Percentiles rank a stretch among this genome's conserved stretches.
Evolutionary conservation across 37 sponge, comb jelly and placozoan genomes (phyloP).

Genomic region (Theonella swinhoei): DNA sequence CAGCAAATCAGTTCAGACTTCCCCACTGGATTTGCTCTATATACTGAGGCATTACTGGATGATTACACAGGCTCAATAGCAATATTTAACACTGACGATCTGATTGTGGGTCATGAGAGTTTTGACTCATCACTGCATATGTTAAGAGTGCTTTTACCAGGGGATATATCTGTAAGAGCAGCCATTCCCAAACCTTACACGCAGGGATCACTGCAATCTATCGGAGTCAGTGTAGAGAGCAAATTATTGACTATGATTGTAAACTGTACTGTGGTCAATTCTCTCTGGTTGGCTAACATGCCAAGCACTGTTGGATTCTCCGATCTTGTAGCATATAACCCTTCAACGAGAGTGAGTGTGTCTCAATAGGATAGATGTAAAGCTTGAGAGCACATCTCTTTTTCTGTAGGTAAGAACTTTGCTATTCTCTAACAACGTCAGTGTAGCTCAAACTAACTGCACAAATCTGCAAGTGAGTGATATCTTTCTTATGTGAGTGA

Average conservation of each 20-base stretch:
- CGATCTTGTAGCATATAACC: neutral
- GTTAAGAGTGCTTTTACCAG: neutral
- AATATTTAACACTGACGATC: neutral
- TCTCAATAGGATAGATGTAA: too few relatives aligned
- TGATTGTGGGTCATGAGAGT: neutral
- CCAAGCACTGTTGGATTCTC: neutral
- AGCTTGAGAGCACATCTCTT: neutral
- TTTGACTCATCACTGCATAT: neutral
- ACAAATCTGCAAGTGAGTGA: neutral
- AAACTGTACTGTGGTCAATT: neutral
- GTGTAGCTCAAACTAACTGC: neutral
- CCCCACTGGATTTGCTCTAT: neutral
- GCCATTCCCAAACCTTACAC: neutral
- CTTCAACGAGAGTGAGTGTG: neutral
- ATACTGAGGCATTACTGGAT: neutral
- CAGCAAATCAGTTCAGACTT: neutral
- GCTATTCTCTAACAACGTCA: neutral
- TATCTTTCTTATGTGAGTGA: too few relatives aligned
- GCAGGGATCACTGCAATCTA: neutral
- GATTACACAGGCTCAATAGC: neutral
- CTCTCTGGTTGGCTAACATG: neutral
- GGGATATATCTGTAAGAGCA: neutral
- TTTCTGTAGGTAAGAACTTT: neutral
- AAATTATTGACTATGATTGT: neutral
- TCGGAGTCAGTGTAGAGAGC: neutral